Conservation (phyloP, 2,888 invertebrate genomes). For the Philopedon plagiatum region DNA sequence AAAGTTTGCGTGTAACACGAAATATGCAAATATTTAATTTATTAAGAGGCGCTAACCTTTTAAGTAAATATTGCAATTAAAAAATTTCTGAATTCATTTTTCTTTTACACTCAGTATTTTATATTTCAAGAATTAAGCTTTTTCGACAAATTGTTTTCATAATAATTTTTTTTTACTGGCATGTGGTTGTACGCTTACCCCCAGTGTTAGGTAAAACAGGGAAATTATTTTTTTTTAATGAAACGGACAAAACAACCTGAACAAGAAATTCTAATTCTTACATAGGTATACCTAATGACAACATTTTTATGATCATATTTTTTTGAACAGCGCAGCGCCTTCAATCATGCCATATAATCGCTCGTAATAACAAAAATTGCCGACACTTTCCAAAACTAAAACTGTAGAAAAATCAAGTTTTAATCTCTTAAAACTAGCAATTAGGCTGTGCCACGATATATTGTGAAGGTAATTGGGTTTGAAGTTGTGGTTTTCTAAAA, state of each 20-base stretch:
- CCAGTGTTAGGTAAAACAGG: no score
- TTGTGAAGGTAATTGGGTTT: constrained; percentile 29
- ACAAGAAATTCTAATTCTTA: no score
- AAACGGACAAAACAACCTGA: no score
- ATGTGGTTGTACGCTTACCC: no score
- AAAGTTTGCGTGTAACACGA: background rate
- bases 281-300: no score
- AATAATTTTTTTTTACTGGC: background rate
- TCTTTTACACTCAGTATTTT: no score
- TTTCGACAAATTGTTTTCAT: background rate
- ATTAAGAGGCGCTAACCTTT: background rate
- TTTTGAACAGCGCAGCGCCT: no score
- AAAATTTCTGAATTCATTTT: background rate
- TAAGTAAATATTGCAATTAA: background rate
- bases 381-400: constrained; percentile 10
- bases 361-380: constrained; percentile 3
- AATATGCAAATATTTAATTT: background rate
- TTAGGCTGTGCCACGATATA: constrained; percentile 27
- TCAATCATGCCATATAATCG: no score
- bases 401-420: constrained; percentile 14
- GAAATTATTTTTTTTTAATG: background rate
- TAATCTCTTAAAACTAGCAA: constrained; percentile 30
- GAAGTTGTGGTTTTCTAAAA: constrained; percentile 21
- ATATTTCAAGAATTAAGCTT: no score
- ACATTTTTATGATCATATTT: no score